Evolutionary conservation across 2,797 vertebrate species (phyloP).

Genomic region (Anguilla anguilla): DNA sequence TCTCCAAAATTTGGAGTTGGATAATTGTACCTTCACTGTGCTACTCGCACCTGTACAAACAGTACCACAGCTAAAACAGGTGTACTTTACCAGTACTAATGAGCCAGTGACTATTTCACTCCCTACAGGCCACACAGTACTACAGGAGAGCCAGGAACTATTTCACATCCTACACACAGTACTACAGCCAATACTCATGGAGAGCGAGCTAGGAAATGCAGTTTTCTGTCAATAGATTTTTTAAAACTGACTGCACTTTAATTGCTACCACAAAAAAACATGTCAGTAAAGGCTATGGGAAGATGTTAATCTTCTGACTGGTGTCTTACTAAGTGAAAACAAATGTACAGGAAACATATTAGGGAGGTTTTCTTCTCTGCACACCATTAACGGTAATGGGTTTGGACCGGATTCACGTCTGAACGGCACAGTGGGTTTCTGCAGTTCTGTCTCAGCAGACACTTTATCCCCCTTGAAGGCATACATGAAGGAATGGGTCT

Average conservation of each 20-base stretch:
- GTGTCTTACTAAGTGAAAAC: neutral
- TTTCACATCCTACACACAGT: neutral
- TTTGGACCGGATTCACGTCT: neutral
- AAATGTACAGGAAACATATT: neutral
- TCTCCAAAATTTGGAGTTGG: too few species aligned
- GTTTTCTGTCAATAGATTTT: neutral
- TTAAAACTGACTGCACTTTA: neutral
- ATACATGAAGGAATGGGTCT: neutral
- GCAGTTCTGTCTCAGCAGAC: neutral
- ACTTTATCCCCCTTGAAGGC: neutral
- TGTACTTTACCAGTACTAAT: too few species aligned
- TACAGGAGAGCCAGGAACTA: neutral
- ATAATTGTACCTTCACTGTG: too few species aligned
- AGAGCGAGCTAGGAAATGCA: neutral
- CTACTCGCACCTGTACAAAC: too few species aligned
- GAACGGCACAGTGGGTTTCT: neutral
- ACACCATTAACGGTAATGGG: constrained; percentile 2
- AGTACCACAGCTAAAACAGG: too few species aligned
- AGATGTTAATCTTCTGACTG: neutral
- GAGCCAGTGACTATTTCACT: neutral
- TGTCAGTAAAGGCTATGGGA: neutral
- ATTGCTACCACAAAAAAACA: neutral
- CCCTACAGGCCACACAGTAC: neutral
- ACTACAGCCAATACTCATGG: neutral
- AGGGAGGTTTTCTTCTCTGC: neutral